phyloP scores from a whole-genome alignment of 1,140 invertebrate species.

The Pseudachorutes palmiensis region DNA sequence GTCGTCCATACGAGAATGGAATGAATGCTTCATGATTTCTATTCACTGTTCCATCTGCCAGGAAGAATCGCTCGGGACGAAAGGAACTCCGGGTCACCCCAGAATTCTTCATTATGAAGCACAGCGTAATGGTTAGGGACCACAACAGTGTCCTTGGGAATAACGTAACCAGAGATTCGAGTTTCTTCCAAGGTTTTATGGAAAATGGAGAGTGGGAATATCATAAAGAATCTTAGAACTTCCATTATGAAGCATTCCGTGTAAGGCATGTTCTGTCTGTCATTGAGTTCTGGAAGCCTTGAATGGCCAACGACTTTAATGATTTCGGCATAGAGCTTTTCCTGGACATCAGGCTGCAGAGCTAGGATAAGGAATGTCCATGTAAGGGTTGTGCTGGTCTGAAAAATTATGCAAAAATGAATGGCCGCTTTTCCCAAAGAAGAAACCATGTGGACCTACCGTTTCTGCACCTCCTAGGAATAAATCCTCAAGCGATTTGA shows the following conservation, averaged over 20 bases:
- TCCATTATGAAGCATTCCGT: conserved; percentile 27
- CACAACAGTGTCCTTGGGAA: conserved; percentile 42
- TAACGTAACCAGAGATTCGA: conserved; percentile 34
- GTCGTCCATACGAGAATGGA: not conserved
- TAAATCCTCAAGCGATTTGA: not conserved
- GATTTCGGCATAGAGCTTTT: not conserved
- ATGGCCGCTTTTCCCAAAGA: not conserved
- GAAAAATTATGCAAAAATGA: not conserved
- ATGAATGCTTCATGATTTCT: not conserved
- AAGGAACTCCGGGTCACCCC: conserved; percentile 44
- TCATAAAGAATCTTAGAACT: conserved; percentile 13
- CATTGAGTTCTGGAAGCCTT: not conserved
- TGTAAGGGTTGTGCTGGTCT: not conserved
- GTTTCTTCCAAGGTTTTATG: not conserved
- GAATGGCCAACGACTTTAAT: not conserved
- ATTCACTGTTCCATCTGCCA: not conserved
- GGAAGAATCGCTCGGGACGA: conserved; percentile 46
- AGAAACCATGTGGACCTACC: not conserved
- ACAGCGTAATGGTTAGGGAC: conserved; percentile 44
- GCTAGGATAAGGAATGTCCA: not conserved
- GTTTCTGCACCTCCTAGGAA: not conserved
- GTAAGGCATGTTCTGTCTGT: conserved; percentile 16
- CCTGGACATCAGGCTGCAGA: not conserved
- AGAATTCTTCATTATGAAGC: conserved; percentile 43
- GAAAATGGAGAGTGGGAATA: conserved; percentile 7